Percentiles rank a stretch among this genome's conserved stretches.
phyloP scores from a whole-genome alignment of 2,113 vertebrate species.

The Struthio camelus region DNA sequence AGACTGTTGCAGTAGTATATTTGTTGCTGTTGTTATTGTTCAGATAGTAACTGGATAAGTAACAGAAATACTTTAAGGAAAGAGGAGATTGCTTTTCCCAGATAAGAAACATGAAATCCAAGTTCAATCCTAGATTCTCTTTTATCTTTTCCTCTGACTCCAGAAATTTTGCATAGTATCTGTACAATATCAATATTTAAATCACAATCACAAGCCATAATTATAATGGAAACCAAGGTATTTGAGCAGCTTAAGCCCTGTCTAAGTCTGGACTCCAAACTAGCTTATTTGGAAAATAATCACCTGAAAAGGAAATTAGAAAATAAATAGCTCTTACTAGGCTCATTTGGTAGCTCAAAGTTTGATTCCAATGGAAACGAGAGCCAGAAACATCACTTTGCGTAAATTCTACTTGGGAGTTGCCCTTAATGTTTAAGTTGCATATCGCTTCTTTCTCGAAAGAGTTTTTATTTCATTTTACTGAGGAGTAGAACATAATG shows the following conservation, averaged over 20 bases:
- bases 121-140: background rate
- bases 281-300: background rate
- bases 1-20: background rate
- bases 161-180: background rate
- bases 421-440: background rate
- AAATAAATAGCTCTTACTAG: background rate
- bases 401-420: background rate
- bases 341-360: background rate
- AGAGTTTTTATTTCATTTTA: background rate
- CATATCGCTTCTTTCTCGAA: background rate
- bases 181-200: no score
- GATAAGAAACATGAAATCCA: background rate
- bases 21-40: background rate
- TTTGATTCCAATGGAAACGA: background rate
- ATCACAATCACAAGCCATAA: background rate
- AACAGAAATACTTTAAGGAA: background rate
- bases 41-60: background rate
- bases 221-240: background rate
- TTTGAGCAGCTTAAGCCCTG: background rate
- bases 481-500: background rate
- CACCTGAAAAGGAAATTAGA: background rate
- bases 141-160: background rate
- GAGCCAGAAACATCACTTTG: background rate
- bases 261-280: background rate
- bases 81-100: background rate